phyloP scores from a whole-genome alignment of 2,113 vertebrate species.

The Sapajus apella region DNA sequence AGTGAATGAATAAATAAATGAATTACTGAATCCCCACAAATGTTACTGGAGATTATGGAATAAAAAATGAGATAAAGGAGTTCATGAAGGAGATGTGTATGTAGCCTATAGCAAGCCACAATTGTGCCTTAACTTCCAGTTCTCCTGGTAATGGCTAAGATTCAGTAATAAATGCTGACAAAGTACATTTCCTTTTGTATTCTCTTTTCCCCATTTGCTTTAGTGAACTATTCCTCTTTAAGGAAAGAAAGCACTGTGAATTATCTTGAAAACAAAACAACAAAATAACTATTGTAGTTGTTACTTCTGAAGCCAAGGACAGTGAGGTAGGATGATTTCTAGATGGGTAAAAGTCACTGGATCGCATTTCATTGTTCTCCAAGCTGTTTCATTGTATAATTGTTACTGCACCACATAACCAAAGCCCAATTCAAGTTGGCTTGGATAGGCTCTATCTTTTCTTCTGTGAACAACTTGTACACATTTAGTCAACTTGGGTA shows the following conservation, averaged over 20 bases:
- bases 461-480: slow-evolving; percentile 52
- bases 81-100: background rate
- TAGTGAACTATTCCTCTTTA: slow-evolving; percentile 36
- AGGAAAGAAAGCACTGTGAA: slow-evolving; percentile 2
- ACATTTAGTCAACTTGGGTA: slow-evolving; percentile 61
- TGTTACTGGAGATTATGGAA: background rate
- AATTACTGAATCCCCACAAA: background rate
- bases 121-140: background rate
- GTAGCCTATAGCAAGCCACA: background rate
- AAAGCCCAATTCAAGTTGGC: slow-evolving; percentile 54
- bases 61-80: background rate
- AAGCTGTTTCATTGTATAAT: slow-evolving; percentile 55
- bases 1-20: background rate
- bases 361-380: slow-evolving; percentile 59
- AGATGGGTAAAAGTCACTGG: slow-evolving; percentile 20
- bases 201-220: slow-evolving; percentile 33
- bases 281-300: background rate
- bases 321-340: slow-evolving; percentile 45
- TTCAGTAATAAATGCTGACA: slow-evolving; percentile 16
- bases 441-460: slow-evolving; percentile 55
- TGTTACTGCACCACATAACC: slow-evolving; percentile 61
- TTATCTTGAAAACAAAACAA: slow-evolving; percentile 53
- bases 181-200: slow-evolving; percentile 33
- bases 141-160: slow-evolving; percentile 17
- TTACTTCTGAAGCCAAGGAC: slow-evolving; percentile 50